phyloP scores from a whole-genome alignment of 2,113 vertebrate genomes.

The Ammodytes dubius region DNA sequence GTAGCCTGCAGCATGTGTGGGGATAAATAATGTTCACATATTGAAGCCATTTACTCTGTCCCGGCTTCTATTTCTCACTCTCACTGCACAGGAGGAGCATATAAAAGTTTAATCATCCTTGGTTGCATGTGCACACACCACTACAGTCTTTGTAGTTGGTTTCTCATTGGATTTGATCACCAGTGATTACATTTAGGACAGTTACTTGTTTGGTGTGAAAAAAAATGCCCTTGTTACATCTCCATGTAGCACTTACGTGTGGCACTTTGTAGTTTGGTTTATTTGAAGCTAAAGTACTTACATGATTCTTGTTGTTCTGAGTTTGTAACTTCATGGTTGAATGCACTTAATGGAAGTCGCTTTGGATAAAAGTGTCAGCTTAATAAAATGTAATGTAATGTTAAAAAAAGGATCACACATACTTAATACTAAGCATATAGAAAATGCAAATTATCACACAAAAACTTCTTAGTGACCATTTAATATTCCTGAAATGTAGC shows the following conservation, averaged over 20 bases:
- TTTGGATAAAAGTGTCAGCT: no score
- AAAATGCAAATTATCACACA: background rate
- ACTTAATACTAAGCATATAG: background rate
- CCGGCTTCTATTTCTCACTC: constrained; percentile 66
- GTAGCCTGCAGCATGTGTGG: constrained; percentile 69
- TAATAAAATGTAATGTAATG: no score
- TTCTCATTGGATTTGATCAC: constrained; percentile 61
- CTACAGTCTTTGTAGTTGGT: constrained; percentile 55
- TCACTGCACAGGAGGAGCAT: constrained; percentile 62
- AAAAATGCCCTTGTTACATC: no score
- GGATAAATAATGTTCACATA: constrained; percentile 76
- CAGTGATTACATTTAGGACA: constrained; percentile 14
- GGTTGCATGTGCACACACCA: constrained; percentile 55
- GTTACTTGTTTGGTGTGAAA: background rate
- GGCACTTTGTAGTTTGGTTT: no score
- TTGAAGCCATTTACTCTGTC: constrained; percentile 74
- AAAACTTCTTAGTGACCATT: background rate
- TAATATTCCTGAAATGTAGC: background rate
- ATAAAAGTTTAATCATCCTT: constrained; percentile 69
- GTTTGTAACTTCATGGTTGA: no score
- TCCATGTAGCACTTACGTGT: no score
- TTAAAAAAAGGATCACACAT: background rate
- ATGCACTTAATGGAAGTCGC: no score
- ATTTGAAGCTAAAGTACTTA: no score
- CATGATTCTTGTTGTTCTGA: no score